phyloP scores from a whole-genome alignment of 35 echinoderm and acorn worm species.

The Diadema setosum region DNA sequence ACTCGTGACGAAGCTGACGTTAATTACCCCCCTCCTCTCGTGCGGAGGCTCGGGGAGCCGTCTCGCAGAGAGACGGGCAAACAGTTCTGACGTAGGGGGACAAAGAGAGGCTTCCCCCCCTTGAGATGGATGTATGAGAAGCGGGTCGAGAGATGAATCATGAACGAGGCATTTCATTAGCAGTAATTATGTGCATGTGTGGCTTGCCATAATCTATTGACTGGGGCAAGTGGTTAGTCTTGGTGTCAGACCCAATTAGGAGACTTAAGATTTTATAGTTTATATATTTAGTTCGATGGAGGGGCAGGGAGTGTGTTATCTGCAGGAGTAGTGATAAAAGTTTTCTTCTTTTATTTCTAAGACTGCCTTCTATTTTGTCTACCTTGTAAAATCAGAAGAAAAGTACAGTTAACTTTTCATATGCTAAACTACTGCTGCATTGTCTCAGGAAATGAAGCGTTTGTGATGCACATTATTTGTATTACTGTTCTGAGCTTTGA shows the following conservation, averaged over 20 bases:
- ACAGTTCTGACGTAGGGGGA: neutral
- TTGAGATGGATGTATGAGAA: neutral
- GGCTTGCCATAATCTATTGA: neutral
- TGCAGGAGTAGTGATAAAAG: no score
- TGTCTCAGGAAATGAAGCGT: no score
- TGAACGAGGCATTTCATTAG: neutral
- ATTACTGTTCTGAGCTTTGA: no score
- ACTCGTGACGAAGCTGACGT: neutral
- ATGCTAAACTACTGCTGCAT: no score
- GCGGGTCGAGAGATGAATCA: neutral
- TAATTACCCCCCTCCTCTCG: constrained; percentile 20
- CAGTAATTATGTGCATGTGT: constrained; percentile 7
- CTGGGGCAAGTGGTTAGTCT: neutral
- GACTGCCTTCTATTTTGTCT: no score
- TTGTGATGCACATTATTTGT: no score
- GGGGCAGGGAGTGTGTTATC: no score
- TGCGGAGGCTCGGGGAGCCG: neutral
- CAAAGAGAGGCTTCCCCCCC: neutral
- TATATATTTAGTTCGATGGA: no score
- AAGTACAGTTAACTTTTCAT: no score
- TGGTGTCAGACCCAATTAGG: neutral
- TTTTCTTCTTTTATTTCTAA: no score
- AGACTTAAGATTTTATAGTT: no score
- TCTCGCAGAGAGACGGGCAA: neutral
- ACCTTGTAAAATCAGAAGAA: no score